A percentile compares a stretch with the other conserved stretches of the same genome.
Conservation (phyloP, 2,888 invertebrate species). For the Erpobdella octoculata region DNA sequence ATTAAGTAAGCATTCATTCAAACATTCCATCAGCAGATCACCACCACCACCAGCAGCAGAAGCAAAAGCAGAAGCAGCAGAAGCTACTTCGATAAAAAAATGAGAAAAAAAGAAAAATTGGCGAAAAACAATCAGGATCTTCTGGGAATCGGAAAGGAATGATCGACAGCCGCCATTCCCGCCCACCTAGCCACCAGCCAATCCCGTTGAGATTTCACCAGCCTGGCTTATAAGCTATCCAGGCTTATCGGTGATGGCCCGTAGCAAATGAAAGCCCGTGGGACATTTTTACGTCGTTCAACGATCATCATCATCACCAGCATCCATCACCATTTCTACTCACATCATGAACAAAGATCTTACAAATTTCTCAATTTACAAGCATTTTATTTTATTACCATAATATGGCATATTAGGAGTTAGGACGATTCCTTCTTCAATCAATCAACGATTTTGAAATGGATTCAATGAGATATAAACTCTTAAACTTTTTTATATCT, state of each 20-base stretch:
- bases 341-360: not conserved
- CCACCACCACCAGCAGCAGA: too few relatives aligned
- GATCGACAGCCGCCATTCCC: not conserved
- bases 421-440: too few relatives aligned
- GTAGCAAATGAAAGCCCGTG: not conserved
- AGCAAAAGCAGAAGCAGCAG: too few relatives aligned
- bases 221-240: not conserved
- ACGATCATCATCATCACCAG: not conserved
- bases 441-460: too few relatives aligned
- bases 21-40: too few relatives aligned
- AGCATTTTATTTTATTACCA: too few relatives aligned
- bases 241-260: conserved; percentile 1
- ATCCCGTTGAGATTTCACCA: conserved; percentile 5
- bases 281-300: not conserved
- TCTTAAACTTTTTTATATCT: too few relatives aligned
- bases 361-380: too few relatives aligned
- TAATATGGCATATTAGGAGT: too few relatives aligned
- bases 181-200: conserved; percentile 1
- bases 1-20: too few relatives aligned
- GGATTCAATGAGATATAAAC: too few relatives aligned
- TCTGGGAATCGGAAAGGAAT: not conserved
- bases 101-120: not conserved
- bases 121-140: not conserved
- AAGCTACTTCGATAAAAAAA: not conserved
- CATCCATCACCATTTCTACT: not conserved